Base-by-base conservation (phyloP, 2,888 invertebrate species). In the Apamea anceps region DNA sequence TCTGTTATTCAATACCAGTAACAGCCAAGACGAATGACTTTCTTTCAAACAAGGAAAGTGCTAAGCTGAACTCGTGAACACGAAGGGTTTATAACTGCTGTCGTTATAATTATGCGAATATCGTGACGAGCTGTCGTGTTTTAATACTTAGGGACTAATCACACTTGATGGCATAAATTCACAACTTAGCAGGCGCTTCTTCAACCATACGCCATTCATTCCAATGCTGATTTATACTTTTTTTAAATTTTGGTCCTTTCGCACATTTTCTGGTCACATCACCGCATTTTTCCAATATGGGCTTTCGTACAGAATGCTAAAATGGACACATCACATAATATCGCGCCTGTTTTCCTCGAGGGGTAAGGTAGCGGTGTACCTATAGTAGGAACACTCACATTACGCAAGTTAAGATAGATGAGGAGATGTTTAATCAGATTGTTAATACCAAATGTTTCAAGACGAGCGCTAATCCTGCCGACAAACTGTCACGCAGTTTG, bases 121-220 rank as follows among this genome's bases (percentile, higher is more conserved):
- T 84, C 89, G 89, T 87, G 89, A 87, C 80, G 63, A 75, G 48
- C 57, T 75, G 79, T 86, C 87, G 82, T 86, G 84, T 75, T 79
- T 72, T 25, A 54, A 45, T 45, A 71, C 37, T 77, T 66, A 80
- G 32, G 63, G 84, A 18, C n/a, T n/a, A 28, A 62, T n/a, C 48
- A 71, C 37, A 83, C 70, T 72, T 70, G 37, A 45, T 60, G 15
- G 54, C 6, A n/a, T n/a, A n/a, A 10, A 62, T 54, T 72, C n/a
- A 1, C 32, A 21, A 62, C 0, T 51, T 42, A 42, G 18, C 8
- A n/a, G 2, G 12, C 12, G 18, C 32, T 51, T 32, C 32, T 15
- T 51, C 1, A 32, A 10, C 1, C 2, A 48, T 51, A 51, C 21
- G 4, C 21, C 8, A 13, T 70, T 1, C 8, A 21, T 28, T 28